Percentiles rank a stretch among this genome's conserved stretches.
Evolutionary conservation across 2,797 vertebrate species (phyloP).

Genomic region (Bryconaethiops microstoma): DNA sequence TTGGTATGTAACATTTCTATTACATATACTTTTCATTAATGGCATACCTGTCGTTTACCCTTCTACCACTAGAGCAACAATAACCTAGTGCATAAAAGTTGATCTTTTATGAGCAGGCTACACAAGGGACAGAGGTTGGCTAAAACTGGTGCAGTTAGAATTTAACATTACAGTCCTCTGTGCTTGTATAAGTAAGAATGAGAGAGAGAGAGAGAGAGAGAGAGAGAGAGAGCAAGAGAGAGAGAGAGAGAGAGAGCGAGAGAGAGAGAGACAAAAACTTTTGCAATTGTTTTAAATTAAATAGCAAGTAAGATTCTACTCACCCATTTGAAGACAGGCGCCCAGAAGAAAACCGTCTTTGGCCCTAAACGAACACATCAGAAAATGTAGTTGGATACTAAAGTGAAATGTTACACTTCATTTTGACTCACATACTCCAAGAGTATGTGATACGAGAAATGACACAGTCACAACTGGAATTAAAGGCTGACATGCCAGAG

Average conservation of each 20-base stretch:
- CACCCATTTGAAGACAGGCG: constrained; percentile 90
- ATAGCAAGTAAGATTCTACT: constrained; percentile 57
- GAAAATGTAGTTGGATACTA: neutral
- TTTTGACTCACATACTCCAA: too few species aligned
- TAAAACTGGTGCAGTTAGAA: neutral
- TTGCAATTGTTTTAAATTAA: neutral
- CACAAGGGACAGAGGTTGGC: neutral
- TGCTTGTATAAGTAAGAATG: neutral
- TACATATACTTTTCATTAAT: neutral
- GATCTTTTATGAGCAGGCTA: neutral
- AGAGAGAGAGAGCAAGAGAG: neutral
- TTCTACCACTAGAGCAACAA: neutral
- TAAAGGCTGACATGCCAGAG: too few species aligned
- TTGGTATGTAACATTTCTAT: neutral
- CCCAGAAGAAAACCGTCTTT: constrained; percentile 90
- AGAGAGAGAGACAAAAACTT: neutral
- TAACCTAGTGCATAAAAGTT: neutral
- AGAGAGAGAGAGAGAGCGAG: neutral
- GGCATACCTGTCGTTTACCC: neutral
- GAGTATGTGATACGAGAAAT: too few species aligned
- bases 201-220: neutral
- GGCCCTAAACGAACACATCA: constrained; percentile 72
- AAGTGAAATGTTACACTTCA: neutral
- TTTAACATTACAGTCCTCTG: neutral
- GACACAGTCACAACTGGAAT: too few species aligned